Evolutionary conservation across 2,888 invertebrate species (phyloP).

Genomic region (Aethes cnicana): DNA sequence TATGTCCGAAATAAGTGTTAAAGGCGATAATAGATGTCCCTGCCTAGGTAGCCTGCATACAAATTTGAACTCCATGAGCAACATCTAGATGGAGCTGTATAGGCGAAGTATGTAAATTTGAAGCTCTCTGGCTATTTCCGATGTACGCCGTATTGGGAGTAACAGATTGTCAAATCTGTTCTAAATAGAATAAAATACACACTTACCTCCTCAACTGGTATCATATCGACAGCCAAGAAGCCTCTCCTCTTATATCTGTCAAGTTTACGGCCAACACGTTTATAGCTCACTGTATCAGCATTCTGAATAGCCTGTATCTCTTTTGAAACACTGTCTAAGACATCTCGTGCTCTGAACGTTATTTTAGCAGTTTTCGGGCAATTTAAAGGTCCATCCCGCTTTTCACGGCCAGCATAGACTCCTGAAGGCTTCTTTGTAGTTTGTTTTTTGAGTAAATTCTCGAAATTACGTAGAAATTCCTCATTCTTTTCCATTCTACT

Average conservation of each 20-base stretch:
- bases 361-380: neutral
- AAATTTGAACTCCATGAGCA: too few relatives aligned
- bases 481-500: constrained; percentile 35
- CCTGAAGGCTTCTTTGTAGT: constrained; percentile 33
- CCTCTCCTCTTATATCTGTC: constrained; percentile 39
- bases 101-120: too few relatives aligned
- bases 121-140: too few relatives aligned
- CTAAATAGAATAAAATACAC: neutral
- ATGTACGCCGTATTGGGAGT: too few relatives aligned
- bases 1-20: too few relatives aligned
- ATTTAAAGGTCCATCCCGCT: constrained; percentile 20
- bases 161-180: too few relatives aligned
- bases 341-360: constrained; percentile 46
- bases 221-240: constrained; percentile 48
- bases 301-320: constrained; percentile 61
- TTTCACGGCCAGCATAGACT: constrained; percentile 44
- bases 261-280: constrained; percentile 31
- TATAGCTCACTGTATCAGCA: constrained; percentile 48
- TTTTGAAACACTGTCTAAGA: constrained; percentile 51
- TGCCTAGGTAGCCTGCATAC: too few relatives aligned
- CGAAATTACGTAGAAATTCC: constrained; percentile 42
- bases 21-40: too few relatives aligned
- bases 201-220: constrained; percentile 37
- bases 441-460: constrained; percentile 44
- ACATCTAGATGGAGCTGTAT: too few relatives aligned